Percentiles rank a stretch among this genome's conserved stretches.
phyloP scores from a whole-genome alignment of 2,113 vertebrate genomes.

The Megalops atlanticus region DNA sequence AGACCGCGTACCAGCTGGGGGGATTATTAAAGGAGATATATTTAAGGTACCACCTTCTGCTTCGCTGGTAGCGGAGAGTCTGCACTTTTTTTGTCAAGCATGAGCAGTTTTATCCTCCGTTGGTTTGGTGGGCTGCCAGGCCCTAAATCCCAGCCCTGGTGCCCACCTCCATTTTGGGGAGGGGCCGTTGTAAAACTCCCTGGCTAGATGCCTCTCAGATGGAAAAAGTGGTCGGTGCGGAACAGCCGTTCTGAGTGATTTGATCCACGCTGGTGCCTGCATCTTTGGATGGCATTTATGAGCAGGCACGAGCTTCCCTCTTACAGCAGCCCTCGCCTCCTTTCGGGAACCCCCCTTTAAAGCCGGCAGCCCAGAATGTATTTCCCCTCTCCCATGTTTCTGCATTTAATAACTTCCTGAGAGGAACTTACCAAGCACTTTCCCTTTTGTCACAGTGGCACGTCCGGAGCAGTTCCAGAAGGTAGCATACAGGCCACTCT shows the following conservation, averaged over 20 bases:
- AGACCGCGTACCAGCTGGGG: neutral
- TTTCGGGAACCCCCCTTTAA: constrained; percentile 1
- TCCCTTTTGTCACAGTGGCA: neutral
- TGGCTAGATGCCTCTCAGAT: neutral
- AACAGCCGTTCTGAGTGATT: neutral
- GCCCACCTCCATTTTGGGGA: neutral
- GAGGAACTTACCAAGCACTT: neutral
- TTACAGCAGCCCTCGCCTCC: too few species aligned
- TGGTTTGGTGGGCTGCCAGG: constrained; percentile 1
- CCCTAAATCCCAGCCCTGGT: neutral
- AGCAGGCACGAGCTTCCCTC: neutral
- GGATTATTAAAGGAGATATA: constrained; percentile 14
- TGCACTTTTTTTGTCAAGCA: constrained; percentile 1
- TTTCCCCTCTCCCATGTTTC: constrained; percentile 14
- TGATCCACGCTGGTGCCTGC: neutral
- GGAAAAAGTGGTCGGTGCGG: neutral
- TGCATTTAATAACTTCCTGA: constrained; percentile 17
- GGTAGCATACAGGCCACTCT: neutral
- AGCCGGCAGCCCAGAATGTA: neutral
- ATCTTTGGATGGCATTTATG: neutral
- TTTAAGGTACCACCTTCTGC: constrained; percentile 2
- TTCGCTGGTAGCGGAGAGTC: neutral
- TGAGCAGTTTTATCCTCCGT: constrained; percentile 13
- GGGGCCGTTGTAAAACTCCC: neutral
- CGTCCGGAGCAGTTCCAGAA: neutral